Evolutionary conservation across 2,888 invertebrate species (phyloP).

Genomic region (Anthrax anthrax): DNA sequence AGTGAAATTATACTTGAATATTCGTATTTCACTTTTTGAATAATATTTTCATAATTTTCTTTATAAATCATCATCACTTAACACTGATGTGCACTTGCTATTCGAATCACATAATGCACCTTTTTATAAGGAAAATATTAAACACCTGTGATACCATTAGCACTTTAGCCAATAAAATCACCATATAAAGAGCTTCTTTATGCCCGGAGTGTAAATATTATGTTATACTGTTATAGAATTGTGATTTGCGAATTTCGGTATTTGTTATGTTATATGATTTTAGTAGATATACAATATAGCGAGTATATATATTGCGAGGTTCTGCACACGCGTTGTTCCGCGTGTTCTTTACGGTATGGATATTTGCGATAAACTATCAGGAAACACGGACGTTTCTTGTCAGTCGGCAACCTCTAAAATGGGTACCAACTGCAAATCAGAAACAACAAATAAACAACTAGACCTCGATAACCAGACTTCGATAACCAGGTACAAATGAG

Average conservation of each 20-base stretch:
- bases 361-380: constrained; percentile 37
- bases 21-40: background rate
- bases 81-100: constrained; percentile 4
- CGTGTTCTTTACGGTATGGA: constrained; percentile 33
- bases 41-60: background rate
- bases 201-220: constrained; percentile 1
- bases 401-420: background rate
- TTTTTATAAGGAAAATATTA: constrained; percentile 3
- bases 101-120: constrained; percentile 3
- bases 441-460: constrained; percentile 10
- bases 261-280: no score
- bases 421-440: constrained; percentile 8
- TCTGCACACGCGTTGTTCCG: constrained; percentile 10
- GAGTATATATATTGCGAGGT: constrained; percentile 1
- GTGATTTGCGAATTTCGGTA: background rate
- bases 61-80: background rate
- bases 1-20: no score
- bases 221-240: background rate
- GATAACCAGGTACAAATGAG: constrained; percentile 7
- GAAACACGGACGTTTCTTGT: constrained; percentile 18
- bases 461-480: constrained; percentile 1
- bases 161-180: constrained; percentile 8
- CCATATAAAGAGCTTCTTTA: constrained; percentile 1
- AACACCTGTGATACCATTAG: constrained; percentile 5
- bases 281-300: no score